phyloP scores from a whole-genome alignment of 23 tunicate species.

The Diplosoma virens region DNA sequence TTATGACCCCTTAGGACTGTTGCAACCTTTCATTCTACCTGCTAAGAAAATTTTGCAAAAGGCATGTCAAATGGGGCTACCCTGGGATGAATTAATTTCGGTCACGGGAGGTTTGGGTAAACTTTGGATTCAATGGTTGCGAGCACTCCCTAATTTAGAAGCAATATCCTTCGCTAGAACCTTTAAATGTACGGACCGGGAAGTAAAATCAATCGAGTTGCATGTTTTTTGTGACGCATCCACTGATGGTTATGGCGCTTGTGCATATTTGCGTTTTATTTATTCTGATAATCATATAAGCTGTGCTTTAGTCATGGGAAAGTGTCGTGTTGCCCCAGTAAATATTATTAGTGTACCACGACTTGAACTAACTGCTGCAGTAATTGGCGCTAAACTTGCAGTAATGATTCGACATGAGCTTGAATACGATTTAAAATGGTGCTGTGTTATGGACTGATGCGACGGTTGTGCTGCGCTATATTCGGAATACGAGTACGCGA shows the following conservation, averaged over 20 bases:
- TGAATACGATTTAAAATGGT: neutral
- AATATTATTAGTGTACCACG: constrained; percentile 7
- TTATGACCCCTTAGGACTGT: constrained; percentile 32
- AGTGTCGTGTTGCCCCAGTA: constrained; percentile 21
- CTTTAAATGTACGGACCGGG: neutral
- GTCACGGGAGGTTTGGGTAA: neutral
- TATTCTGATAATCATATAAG: neutral
- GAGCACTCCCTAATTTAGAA: neutral
- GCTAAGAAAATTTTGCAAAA: constrained; percentile 29
- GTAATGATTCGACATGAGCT: neutral
- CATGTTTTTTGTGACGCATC: constrained; percentile 53
- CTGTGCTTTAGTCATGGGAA: constrained; percentile 15
- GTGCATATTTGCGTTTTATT: constrained; percentile 13
- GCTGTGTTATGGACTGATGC: constrained; percentile 38
- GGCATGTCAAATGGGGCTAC: neutral
- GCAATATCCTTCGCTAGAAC: neutral
- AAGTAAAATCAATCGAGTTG: neutral
- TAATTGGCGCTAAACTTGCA: neutral
- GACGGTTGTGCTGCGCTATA: constrained; percentile 31
- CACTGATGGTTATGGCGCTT: constrained; percentile 37
- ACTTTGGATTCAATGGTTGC: constrained; percentile 21
- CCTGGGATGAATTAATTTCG: constrained; percentile 38
- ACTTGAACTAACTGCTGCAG: constrained; percentile 25
- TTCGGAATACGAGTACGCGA: constrained; percentile 6
- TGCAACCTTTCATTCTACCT: constrained; percentile 49